phyloP scores from a whole-genome alignment of 2,797 vertebrate genomes.

The Oryzias sinensis region DNA sequence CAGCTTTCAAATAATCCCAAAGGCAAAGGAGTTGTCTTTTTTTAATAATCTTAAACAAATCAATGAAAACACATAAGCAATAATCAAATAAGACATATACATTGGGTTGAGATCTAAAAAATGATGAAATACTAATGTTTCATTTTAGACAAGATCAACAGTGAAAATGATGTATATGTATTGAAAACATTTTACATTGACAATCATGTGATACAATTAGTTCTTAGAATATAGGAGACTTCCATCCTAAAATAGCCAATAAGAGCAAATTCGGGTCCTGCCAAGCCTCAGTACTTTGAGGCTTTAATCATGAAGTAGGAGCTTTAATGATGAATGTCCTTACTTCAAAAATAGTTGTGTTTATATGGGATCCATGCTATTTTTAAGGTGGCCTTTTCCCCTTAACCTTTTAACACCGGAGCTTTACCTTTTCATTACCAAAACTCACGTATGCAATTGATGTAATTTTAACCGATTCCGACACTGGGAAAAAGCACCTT shows the following conservation, averaged over 20 bases:
- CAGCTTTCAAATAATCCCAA: no score
- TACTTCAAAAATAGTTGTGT: constrained; percentile 27
- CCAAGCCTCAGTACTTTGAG: constrained; percentile 33
- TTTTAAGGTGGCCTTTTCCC: constrained; percentile 9
- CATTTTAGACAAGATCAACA: background rate
- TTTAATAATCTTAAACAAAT: no score
- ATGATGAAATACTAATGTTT: background rate
- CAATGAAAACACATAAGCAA: no score
- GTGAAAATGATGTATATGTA: background rate
- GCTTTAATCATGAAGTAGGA: constrained; percentile 29
- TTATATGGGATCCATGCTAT: constrained; percentile 11
- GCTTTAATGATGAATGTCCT: constrained; percentile 55
- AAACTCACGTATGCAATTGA: no score
- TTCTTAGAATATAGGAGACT: constrained; percentile 39
- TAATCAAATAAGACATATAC: no score
- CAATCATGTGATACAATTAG: constrained; percentile 27
- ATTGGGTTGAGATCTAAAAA: background rate
- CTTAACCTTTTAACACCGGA: background rate
- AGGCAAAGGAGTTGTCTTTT: no score
- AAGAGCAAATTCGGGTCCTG: constrained; percentile 65
- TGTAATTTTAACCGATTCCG: no score
- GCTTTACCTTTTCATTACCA: background rate
- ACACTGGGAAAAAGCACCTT: no score
- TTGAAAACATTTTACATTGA: constrained; percentile 17
- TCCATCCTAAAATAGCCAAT: constrained; percentile 35